A percentile compares a stretch with the other conserved stretches of the same genome.
These are phyloP conservation scores for Prochilodus magdalenae DNA, from an alignment of 2,113 vertebrate genomes.

Conservation along the genomic window DNA sequence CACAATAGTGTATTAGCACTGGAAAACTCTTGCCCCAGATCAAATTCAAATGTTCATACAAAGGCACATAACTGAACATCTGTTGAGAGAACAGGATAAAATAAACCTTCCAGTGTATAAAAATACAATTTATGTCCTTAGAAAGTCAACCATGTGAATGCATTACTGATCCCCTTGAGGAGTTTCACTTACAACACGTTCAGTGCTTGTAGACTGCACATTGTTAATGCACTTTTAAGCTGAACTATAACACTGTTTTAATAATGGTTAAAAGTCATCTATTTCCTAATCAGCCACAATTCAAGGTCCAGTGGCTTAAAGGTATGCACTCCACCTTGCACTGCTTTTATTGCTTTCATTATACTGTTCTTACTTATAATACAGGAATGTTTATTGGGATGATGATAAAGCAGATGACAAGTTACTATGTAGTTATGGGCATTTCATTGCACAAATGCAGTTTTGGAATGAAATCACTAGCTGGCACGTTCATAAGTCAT, in stretches of 20 bases:
- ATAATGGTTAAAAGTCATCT: background rate
- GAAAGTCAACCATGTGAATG: background rate
- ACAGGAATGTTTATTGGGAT: background rate
- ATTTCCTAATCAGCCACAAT: background rate
- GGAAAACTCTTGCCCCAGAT: background rate
- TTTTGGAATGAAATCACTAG: background rate
- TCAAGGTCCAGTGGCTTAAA: background rate
- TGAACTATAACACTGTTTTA: background rate
- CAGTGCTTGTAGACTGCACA: slow-evolving; percentile 13
- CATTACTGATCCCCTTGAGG: background rate
- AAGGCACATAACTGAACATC: background rate
- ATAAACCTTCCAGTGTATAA: slow-evolving; percentile 40
- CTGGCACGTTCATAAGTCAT: background rate
- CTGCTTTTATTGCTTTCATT: background rate
- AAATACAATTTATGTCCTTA: slow-evolving; percentile 17
- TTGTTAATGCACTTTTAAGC: background rate
- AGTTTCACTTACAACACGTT: background rate
- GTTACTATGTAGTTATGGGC: background rate
- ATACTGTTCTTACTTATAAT: background rate
- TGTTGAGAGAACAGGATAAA: background rate
- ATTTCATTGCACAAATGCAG: background rate
- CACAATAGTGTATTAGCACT: background rate
- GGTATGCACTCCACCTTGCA: background rate
- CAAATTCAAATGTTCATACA: too few species aligned
- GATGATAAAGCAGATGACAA: too few species aligned